Conservation (phyloP, 2,113 vertebrate genomes). For the Bufo gargarizans region DNA sequence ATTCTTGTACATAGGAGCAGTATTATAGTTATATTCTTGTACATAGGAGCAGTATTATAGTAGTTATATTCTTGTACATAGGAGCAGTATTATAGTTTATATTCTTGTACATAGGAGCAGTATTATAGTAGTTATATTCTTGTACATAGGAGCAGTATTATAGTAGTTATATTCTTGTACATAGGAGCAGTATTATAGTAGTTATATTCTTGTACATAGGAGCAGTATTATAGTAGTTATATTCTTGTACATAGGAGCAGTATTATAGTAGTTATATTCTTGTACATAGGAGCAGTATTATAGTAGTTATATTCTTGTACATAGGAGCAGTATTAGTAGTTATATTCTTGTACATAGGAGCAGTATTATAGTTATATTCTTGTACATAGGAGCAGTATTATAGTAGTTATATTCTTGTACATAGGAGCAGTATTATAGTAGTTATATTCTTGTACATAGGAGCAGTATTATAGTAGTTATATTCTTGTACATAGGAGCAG, state of each 20-base stretch:
- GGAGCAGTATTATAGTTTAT: constrained; percentile 8
- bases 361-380: background rate
- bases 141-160: too few species aligned
- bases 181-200: too few species aligned
- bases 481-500: background rate
- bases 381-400: background rate
- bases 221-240: too few species aligned
- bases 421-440: constrained; percentile 6
- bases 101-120: background rate
- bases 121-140: constrained; percentile 18
- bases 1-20: too few species aligned
- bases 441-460: background rate
- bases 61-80: constrained; percentile 7
- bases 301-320: too few species aligned
- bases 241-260: too few species aligned
- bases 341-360: background rate
- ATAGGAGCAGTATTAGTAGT: background rate
- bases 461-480: background rate
- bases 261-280: too few species aligned
- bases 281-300: too few species aligned
- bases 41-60: background rate
- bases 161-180: too few species aligned
- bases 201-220: too few species aligned
- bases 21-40: too few species aligned
- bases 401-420: background rate